Percentiles rank a stretch among this genome's conserved stretches.
These are phyloP conservation scores for Venusia cambrica DNA, from an alignment of 2,888 invertebrate genomes.

Conservation along the genomic window DNA sequence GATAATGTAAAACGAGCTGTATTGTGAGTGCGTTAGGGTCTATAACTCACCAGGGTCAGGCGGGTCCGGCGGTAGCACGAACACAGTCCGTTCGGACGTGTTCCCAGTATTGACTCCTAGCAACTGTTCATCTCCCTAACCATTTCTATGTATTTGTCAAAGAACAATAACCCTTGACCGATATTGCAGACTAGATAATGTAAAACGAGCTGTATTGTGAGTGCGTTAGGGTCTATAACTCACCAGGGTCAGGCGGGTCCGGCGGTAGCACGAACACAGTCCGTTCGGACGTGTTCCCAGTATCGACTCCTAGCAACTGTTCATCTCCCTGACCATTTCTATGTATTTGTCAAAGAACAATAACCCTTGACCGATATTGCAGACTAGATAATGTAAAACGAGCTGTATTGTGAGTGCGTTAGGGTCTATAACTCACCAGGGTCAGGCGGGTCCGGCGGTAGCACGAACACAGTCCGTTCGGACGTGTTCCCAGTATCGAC, in stretches of 20 bases:
- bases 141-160: too few species aligned
- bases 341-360: constrained; percentile 99
- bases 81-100: too few species aligned
- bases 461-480: constrained; percentile 96
- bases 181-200: not conserved
- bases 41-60: too few species aligned
- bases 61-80: too few species aligned
- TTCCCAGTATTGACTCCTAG: too few species aligned
- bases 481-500: constrained; percentile 88
- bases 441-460: constrained; percentile 91
- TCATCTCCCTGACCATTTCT: constrained; percentile 83
- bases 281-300: constrained; percentile 89
- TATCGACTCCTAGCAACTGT: constrained; percentile 90
- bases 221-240: too few species aligned
- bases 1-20: too few species aligned
- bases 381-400: not conserved
- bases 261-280: constrained; percentile 98
- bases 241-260: constrained; percentile 83
- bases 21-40: too few species aligned
- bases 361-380: too few species aligned
- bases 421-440: constrained; percentile 52
- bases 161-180: too few species aligned
- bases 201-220: not conserved
- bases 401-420: not conserved
- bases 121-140: too few species aligned